Evolutionary conservation across 2,888 invertebrate genomes (phyloP), one percentile per base, ranked within the genome.

Genomic region (Gisinianus flammeolus): DNA sequence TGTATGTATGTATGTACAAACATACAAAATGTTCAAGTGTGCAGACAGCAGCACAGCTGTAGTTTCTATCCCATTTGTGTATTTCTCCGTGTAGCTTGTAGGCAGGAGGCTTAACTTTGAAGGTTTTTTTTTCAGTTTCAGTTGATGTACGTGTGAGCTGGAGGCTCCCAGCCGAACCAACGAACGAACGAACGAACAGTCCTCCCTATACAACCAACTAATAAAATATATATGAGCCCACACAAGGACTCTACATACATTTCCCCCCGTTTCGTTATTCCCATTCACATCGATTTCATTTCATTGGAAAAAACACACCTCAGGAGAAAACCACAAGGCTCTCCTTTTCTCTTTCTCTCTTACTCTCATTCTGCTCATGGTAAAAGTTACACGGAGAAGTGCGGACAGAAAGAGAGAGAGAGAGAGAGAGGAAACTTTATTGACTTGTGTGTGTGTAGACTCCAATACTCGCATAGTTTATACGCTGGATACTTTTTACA

Each of bases 251-350:
- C 28, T 16, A 26, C 30, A 28, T 64, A 4, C 10, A 1, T 62
- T 2, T 62, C 22, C 8, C n/a, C 58, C 62, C 62, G 12, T 62
- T 62, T 26, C 26, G 10, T 62, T 26, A 22, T 26, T 62, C 24
- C 24, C 68, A 16, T n/a, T 68, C 68, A 44, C 68, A 68, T 68
- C 68, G 68, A 68, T 68, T 44, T 68, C 68, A 68, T 68, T 68
- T 68, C 68, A 68, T 68, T 68, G 8, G 68, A 26, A 68, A 68
- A 67, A 68, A 35, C 26, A 68, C 68, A 68, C 68, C 33, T 35
- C 68, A 5, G 22, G 22, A 35, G 44, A 68, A 35, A 68, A 68
- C n/a, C 31, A 31, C 68, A 68, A 19, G 24, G 24, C 24, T 5
- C 12, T 22, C 16, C 44, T 44, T 31, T n/a, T 10, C 35, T 12